A percentile compares a stretch with the other conserved stretches of the same genome.
Conservation (phyloP, 2,797 vertebrate species). For the Lacerta bilineata region DNA sequence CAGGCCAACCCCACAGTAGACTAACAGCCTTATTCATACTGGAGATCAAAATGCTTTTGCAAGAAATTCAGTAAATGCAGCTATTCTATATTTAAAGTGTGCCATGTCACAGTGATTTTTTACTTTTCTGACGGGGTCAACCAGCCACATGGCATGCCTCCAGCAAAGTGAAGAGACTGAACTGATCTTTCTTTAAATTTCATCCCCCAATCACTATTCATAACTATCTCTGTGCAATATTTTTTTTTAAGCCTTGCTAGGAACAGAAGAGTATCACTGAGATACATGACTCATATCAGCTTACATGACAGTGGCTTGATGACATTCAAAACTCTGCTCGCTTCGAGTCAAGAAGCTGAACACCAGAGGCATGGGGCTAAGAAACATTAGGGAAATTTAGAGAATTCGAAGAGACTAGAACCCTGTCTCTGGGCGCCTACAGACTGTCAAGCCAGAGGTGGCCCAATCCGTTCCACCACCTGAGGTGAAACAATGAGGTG, state of each 20-base stretch:
- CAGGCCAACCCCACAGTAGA: background rate
- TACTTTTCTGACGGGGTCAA: slow-evolving; percentile 54
- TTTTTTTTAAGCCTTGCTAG: slow-evolving; percentile 23
- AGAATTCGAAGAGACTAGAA: slow-evolving; percentile 39
- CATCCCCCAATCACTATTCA: slow-evolving; percentile 64
- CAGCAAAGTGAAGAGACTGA: slow-evolving; percentile 52
- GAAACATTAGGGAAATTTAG: background rate
- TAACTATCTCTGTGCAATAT: slow-evolving; percentile 37
- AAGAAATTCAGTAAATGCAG: slow-evolving; percentile 33
- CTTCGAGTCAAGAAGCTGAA: slow-evolving; percentile 9
- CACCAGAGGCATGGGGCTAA: background rate
- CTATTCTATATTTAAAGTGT: slow-evolving; percentile 51
- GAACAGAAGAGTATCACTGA: slow-evolving; percentile 58
- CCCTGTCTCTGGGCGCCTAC: background rate
- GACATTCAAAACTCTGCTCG: slow-evolving; percentile 31
- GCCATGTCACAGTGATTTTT: slow-evolving; percentile 48
- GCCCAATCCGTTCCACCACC: too few relatives aligned
- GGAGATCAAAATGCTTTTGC: slow-evolving; percentile 48
- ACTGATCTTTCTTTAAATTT: slow-evolving; percentile 65
- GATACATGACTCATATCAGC: slow-evolving; percentile 56
- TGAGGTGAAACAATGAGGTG: too few relatives aligned
- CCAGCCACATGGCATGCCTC: slow-evolving; percentile 38
- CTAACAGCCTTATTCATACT: background rate
- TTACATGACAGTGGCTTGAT: slow-evolving; percentile 51
- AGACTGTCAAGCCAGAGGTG: too few relatives aligned